Percentiles rank a stretch among this genome's conserved stretches.
Conservation (phyloP, 2,888 invertebrate genomes). For the Lasioglossum oenotherae region DNA sequence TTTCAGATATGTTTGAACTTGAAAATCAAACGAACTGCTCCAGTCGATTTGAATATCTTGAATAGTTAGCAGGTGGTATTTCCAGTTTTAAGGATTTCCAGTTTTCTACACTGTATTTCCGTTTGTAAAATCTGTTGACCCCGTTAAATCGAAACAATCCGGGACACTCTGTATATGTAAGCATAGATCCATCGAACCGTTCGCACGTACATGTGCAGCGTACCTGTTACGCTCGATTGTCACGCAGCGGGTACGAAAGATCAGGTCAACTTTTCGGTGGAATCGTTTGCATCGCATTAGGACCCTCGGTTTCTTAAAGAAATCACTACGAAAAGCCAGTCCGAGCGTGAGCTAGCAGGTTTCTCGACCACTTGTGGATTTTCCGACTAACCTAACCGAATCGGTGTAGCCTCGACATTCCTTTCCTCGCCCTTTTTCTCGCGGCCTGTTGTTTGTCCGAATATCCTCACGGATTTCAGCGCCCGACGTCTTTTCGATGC, state of each 20-base stretch:
- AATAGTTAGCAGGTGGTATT: neutral
- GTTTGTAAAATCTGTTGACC: neutral
- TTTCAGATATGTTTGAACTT: neutral
- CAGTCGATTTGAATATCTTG: neutral
- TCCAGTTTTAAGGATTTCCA: neutral
- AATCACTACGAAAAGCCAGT: neutral
- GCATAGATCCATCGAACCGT: slow-evolving; percentile 1
- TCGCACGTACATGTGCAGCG: neutral
- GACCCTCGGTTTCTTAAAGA: neutral
- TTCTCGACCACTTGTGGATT: slow-evolving; percentile 73
- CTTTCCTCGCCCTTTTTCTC: slow-evolving; percentile 30
- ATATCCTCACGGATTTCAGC: neutral
- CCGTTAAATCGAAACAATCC: neutral
- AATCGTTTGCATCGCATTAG: neutral
- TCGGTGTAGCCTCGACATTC: slow-evolving; percentile 7
- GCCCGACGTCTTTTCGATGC: neutral
- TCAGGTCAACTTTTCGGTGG: neutral
- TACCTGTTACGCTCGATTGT: neutral
- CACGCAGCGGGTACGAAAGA: neutral
- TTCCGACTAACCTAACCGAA: slow-evolving; percentile 65
- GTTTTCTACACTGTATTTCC: neutral
- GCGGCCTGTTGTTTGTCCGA: slow-evolving; percentile 9
- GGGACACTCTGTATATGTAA: neutral
- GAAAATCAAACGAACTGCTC: neutral
- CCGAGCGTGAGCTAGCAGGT: slow-evolving; percentile 32